Base-by-base conservation (phyloP, 2,113 vertebrate genomes). In the Thomomys bottae region DNA sequence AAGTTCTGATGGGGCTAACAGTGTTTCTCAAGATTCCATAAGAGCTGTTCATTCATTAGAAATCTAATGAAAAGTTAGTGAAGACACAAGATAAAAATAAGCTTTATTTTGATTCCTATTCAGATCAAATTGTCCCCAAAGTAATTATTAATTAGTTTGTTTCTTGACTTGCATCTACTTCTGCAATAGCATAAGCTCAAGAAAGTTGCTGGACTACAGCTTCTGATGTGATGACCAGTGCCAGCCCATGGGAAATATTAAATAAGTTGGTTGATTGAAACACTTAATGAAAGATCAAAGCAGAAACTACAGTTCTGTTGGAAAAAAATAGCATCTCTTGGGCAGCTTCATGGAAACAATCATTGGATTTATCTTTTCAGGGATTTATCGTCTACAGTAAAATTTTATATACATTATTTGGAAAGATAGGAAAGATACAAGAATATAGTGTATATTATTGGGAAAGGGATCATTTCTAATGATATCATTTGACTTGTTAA, bases 311-410 rank as follows among this genome's bases (percentile, higher is more conserved):
- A 36, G 64, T 80, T 61, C 17, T 61, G 6, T 34, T 71, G 70
- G 76, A 82, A 89, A 66, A 66, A 73, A 66, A 66, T 28, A 54
- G 20, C 28, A 73, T 84, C 18, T 87, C 63, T 63, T 68, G 23
- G 17, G n/a, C 40, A 88, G 49, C 15, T 40, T 71, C 68, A 59
- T 91, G 68, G 63, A 87, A 8, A 79, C 71, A 92, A 67, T 76
- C 5, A 72, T 67, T 86, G 54, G 8, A 67, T 83, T 88, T 80
- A 81, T 42, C 32, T 36, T 90, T 72, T 76, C 24, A 90, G 76
- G 15, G 15, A 90, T 49, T 38, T 77, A 68, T 30, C 6, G 66
- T 75, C 75, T 84, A 84, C 0, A 82, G 38, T 36, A 73, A 94
- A 93, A 87, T 23, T 4, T 28, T 66, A 73, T 6, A 54, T 30